Percentiles rank a stretch among this genome's conserved stretches.
Evolutionary conservation across 2,888 invertebrate species (phyloP).

Genomic region (Dysmachus trigonus): DNA sequence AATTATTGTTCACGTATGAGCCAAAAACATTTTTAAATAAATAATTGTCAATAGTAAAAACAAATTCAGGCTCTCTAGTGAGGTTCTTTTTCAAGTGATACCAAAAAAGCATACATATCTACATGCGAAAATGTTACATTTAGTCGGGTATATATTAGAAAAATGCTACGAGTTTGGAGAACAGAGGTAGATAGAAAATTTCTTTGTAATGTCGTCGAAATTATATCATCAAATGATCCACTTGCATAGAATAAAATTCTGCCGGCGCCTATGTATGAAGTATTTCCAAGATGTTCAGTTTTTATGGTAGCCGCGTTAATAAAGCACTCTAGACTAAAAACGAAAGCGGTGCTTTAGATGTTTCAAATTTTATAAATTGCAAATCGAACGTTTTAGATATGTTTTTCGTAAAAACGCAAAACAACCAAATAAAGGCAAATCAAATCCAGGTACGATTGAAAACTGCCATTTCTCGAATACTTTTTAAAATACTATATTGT

Average conservation of each 20-base stretch:
- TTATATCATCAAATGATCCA: too few species aligned
- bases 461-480: neutral
- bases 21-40: too few species aligned
- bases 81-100: too few species aligned
- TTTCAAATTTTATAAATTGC: neutral
- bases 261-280: neutral
- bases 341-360: neutral
- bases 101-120: too few species aligned
- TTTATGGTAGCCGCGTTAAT: neutral
- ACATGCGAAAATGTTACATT: too few species aligned
- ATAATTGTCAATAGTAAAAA: too few species aligned
- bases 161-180: too few species aligned
- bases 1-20: too few species aligned
- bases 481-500: neutral
- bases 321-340: neutral
- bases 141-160: too few species aligned
- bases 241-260: neutral
- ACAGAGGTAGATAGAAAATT: too few species aligned
- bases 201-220: too few species aligned
- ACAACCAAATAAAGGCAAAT: neutral
- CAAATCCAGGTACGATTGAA: neutral
- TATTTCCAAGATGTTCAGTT: neutral
- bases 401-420: neutral
- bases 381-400: neutral
- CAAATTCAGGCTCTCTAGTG: too few species aligned